phyloP scores from a whole-genome alignment of 2,888 invertebrate genomes.

The Geotrupes spiniger region DNA sequence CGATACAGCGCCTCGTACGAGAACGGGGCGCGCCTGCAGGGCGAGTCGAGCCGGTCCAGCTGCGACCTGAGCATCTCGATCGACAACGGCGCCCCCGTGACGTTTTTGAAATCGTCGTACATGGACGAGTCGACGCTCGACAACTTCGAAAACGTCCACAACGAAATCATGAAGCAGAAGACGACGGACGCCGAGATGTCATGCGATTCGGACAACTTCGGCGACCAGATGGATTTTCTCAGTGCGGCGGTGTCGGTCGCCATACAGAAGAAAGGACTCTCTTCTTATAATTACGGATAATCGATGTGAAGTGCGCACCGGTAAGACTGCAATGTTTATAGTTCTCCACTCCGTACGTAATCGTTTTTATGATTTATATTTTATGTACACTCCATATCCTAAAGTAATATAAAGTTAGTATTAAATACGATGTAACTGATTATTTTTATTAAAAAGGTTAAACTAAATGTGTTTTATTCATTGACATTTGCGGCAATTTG shows the following conservation, averaged over 20 bases:
- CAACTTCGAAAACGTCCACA: constrained; percentile 38
- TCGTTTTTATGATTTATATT: too few relatives aligned
- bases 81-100: neutral
- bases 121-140: constrained; percentile 33
- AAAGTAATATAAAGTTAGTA: too few relatives aligned
- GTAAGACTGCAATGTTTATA: too few relatives aligned
- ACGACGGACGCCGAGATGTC: constrained; percentile 11
- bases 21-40: neutral
- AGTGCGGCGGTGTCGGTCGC: constrained; percentile 73
- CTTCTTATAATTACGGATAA: constrained; percentile 43
- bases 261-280: constrained; percentile 70
- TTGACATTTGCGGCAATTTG: too few relatives aligned
- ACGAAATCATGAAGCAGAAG: constrained; percentile 32
- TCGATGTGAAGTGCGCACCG: neutral
- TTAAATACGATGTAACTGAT: too few relatives aligned
- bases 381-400: too few relatives aligned
- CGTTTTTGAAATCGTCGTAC: neutral
- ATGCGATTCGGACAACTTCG: constrained; percentile 20
- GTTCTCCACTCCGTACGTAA: too few relatives aligned
- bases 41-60: constrained; percentile 5
- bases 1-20: neutral
- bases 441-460: too few relatives aligned
- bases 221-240: constrained; percentile 58
- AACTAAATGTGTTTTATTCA: too few relatives aligned
- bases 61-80: neutral